These are phyloP conservation scores for Trimorus sp. DNA, from an alignment of 2,888 invertebrate species.

Conservation along the genomic window DNA sequence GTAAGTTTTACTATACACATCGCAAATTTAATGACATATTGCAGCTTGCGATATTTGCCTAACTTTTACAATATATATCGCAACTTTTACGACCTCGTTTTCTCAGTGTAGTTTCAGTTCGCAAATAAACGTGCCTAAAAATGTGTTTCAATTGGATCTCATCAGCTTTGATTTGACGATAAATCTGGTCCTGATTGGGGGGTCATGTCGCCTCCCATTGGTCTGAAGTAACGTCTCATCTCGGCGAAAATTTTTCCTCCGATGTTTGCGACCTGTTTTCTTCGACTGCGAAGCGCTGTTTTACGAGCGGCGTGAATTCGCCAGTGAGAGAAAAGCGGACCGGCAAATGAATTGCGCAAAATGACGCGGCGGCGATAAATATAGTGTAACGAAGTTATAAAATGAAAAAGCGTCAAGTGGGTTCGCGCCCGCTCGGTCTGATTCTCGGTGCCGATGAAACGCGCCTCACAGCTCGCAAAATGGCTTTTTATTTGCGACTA, in stretches of 20 bases:
- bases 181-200: conserved; percentile 31
- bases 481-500: conserved; percentile 26
- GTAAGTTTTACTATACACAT: no score
- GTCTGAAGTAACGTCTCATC: conserved; percentile 44
- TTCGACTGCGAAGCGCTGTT: conserved; percentile 41
- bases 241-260: conserved; percentile 26
- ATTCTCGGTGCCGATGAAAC: conserved; percentile 19
- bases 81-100: no score
- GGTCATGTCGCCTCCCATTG: conserved; percentile 30
- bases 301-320: conserved; percentile 50
- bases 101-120: no score
- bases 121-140: no score
- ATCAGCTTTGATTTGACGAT: conserved; percentile 24
- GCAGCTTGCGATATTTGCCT: no score
- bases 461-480: conserved; percentile 27
- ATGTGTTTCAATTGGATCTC: no score
- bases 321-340: conserved; percentile 37
- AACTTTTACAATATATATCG: no score
- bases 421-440: conserved; percentile 14
- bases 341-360: conserved; percentile 47
- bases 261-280: conserved; percentile 44
- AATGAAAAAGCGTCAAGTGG: conserved; percentile 47
- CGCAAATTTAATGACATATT: no score
- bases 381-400: conserved; percentile 54
- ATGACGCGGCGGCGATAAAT: conserved; percentile 51